Base-by-base conservation (phyloP, 2,113 vertebrate species). In the Takifugu flavidus region DNA sequence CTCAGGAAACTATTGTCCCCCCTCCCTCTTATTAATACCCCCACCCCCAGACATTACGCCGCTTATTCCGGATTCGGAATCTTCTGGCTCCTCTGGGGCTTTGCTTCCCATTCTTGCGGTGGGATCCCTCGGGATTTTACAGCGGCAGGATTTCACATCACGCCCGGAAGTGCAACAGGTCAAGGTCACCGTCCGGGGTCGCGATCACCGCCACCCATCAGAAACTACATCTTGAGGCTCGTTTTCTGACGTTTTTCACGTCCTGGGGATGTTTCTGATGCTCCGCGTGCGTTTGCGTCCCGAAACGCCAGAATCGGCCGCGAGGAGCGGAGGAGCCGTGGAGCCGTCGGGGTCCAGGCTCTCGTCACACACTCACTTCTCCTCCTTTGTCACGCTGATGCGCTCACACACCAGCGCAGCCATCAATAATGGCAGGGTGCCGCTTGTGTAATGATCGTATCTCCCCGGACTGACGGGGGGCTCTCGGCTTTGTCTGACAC, bases 391-490 rank as follows among this genome's bases (percentile, higher is more conserved):
- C 62, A 51, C 73, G 63, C 61, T 53, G 56, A 34, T 27, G 11
- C 54, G 60, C 64, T 61, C 59, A 57, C 80, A 60, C 74, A 68
- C 71, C 70, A 55, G 67, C 29, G 12, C 44, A 13, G 34, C 1
- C 66, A 70, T 81, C 73, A 80, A 82, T 74, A 74, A 79, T 71
- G 73, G 65, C 73, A 70, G 75, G 49, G 46, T 34, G 44, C 56
- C 72, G 82, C 82, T 76, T 86, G 80, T 77, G 39, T 75, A 75
- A 71, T 55, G 80, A 86, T 86, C 59, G 52, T 82, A 85, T 87
- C 80, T 73, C 52, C 46, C 44, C 65, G 66, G 54, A 79, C 68
- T 68, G 75, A 70, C 51, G 11, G 49, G 44, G 20, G 56, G 56
- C 65, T 79, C 75, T 82, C 67, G 8, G 71, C 81, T 78, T 80